These are phyloP conservation scores for Matsumurasca onukii DNA, from an alignment of 1,140 invertebrate genomes.

Conservation along the genomic window DNA sequence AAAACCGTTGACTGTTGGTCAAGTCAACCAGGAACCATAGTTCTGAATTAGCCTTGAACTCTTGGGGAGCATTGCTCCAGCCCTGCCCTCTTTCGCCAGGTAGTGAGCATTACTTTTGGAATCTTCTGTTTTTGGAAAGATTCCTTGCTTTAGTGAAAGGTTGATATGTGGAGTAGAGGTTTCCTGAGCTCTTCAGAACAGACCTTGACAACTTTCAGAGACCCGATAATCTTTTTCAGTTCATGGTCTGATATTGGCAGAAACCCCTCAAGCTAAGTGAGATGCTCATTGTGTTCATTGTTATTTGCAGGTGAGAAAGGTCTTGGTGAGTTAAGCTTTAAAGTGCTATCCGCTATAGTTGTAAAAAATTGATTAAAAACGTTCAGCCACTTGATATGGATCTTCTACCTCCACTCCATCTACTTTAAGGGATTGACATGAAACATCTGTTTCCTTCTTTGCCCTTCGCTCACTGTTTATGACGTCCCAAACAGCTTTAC, in stretches of 20 bases:
- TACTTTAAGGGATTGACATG: background rate
- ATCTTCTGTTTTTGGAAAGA: too few species aligned
- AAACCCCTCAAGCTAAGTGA: background rate
- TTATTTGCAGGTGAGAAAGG: background rate
- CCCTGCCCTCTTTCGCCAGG: too few species aligned
- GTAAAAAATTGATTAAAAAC: background rate
- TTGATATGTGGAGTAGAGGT: too few species aligned
- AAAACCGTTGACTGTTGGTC: too few species aligned
- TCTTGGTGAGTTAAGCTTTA: background rate
- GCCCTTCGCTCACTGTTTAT: background rate
- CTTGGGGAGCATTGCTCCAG: too few species aligned
- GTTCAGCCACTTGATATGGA: background rate
- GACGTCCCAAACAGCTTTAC: background rate
- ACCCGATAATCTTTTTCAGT: background rate
- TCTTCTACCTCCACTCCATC: background rate
- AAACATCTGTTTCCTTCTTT: background rate
- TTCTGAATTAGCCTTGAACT: too few species aligned
- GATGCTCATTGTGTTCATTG: background rate
- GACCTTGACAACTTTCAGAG: too few species aligned
- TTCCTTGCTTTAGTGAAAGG: too few species aligned
- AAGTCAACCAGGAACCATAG: background rate
- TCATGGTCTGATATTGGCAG: background rate
- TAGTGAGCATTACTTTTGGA: too few species aligned
- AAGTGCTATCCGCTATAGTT: background rate
- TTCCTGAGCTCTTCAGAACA: too few species aligned